Base-by-base conservation (phyloP, 2,797 vertebrate genomes). In the Muscicapa comitata region DNA sequence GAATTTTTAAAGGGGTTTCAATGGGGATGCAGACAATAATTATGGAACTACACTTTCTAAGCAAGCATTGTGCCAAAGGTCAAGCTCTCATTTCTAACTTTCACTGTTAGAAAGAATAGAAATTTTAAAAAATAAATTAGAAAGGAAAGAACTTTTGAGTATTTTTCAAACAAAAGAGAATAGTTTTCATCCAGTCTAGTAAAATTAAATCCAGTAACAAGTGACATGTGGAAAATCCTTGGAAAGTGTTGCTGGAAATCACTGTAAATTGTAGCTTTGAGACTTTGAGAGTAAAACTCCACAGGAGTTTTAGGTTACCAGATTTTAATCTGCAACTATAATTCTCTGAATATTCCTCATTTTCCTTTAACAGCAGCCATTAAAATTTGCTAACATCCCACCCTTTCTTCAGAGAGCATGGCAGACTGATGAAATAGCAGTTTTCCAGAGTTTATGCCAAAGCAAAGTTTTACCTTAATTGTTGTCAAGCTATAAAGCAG, bases 401-500 rank as follows among this genome's bases (percentile, higher is more conserved):
- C 40, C 17, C 26, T 63, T 88, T 83, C 54, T 90, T 91, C 61
- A 65, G 79, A n/a, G 38, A 72, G 29, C 47, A 13, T 66, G 82
- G 42, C 61, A 93, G 54, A 59, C 61, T 68, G 68, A 87, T 50
- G 78, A 90, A 95, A 90, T 12, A 65, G 48, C 28, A 81, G 19
- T 71, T 90, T 93, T 77, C 50, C 54, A 91, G 87, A 75, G 48
- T 83, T 90, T 15, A 40, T 54, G 50, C 59, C 62, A 70, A 90
- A 81, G 77, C 54, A 58, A 93, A 79, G 6, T 77, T 94, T 77
- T 80, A 68, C 50, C 42, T 79, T 77, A 61, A 71, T 68, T 80
- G 58, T 85, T 91, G 84, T 82, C 77, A 79, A 76, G 37, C 73
- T 75, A 55, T 89, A 79, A 82, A 88, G 62, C 86, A 92, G 86